Base-by-base conservation (phyloP, 2,888 invertebrate species). In the Eupithecia insigniata region DNA sequence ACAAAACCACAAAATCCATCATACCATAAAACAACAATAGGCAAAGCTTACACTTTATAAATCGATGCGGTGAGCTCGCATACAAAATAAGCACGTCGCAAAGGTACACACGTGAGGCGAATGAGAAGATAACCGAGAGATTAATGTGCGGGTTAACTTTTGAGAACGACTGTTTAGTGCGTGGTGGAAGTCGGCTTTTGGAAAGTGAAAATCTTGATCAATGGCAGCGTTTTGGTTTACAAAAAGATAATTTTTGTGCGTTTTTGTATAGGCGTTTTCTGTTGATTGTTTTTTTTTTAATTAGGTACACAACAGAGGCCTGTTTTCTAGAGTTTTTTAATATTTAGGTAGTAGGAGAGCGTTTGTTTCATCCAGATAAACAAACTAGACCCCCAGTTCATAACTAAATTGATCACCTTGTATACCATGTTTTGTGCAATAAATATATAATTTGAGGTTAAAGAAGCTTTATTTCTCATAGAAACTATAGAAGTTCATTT, bases 41-140 rank as follows among this genome's bases (percentile, higher is more conserved):
- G 67, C 75, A 78, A 76, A 81, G 73, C 76, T 71, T 75, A 80
- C 76, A 75, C 79, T 82, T 82, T 84, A 85, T 85, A 87, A 85
- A 87, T 87, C 82, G 87, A 82, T 81, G 81, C 72, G 71, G 79
- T 74, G 78, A 70, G 70, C 79, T 76, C 78, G 82, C 86, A 86
- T 88, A 89, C 86, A 85, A 88, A n/a, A 55, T 55, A 55, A 89
- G 71, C 68, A 58, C 74, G 66, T 62, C 71, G 88, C 88, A 80
- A 89, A 86, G 86, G 78, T 76, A 75, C 67, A 70, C 70, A 84
- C 90, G 91, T 89, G 90, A 81, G 77, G 46, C 26, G 87, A 79
- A 75, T 90, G 65, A n/a, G 32, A 73, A 72, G 76, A 87, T 78
- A 73, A 62, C 69, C 60, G 26, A 73, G 77, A 79, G 79, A 79